Percentiles rank a stretch among this genome's conserved stretches.
phyloP scores from a whole-genome alignment of 1,140 invertebrate genomes.

The Polypedilum pembai region DNA sequence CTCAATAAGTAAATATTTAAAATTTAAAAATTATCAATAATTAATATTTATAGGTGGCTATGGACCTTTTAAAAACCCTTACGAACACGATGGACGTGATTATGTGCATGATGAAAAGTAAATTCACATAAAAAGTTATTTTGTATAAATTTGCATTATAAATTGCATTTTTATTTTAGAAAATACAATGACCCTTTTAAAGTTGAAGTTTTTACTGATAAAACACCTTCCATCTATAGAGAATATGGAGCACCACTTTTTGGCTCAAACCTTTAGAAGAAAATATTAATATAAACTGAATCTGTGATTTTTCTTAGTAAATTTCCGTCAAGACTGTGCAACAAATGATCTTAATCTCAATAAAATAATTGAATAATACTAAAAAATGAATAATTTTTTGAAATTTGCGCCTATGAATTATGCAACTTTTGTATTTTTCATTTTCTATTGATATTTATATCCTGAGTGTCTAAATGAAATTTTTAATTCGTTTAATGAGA shows the following conservation, averaged over 20 bases:
- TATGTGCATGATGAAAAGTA: constrained; percentile 21
- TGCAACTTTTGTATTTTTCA: too few relatives aligned
- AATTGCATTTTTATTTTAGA: neutral
- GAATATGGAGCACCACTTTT: constrained; percentile 22
- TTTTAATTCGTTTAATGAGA: too few relatives aligned
- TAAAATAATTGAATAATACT: too few relatives aligned
- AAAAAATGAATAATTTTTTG: too few relatives aligned
- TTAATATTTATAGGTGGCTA: neutral
- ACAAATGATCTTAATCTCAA: too few relatives aligned
- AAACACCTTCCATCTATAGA: neutral
- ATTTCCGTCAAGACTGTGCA: neutral
- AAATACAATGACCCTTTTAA: neutral
- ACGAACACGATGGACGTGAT: constrained; percentile 5
- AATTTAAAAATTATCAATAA: neutral
- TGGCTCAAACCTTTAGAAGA: neutral
- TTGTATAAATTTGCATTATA: neutral
- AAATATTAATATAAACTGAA: neutral
- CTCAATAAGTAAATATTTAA: neutral
- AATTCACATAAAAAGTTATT: neutral
- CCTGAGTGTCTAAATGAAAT: too few relatives aligned
- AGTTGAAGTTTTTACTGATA: neutral
- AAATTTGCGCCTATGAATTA: too few relatives aligned
- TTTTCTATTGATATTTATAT: too few relatives aligned
- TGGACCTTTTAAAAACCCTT: constrained; percentile 11
- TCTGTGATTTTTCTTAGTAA: constrained; percentile 2